These are phyloP conservation scores for Bombyx mori DNA, from an alignment of 1,140 invertebrate species.

Conservation along the genomic window ASM3026992v2 NC_085115.1:9233001-9233500, in stretches of 20 bases:
- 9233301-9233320: conserved; percentile 39
- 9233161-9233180: conserved; percentile 24
- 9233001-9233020: conserved; percentile 29
- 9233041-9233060: conserved; percentile 31
- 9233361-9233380: conserved; percentile 19
- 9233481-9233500: conserved; percentile 19
- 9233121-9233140: conserved; percentile 22
- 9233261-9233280: conserved; percentile 20
- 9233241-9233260: conserved; percentile 36
- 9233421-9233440: conserved; percentile 28
- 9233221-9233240: conserved; percentile 44
- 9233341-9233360: conserved; percentile 26
- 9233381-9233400: conserved; percentile 27
- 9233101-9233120: conserved; percentile 18
- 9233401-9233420: conserved; percentile 28
- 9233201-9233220: conserved; percentile 42
- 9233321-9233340: conserved; percentile 28
- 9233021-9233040: conserved; percentile 25
- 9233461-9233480: conserved; percentile 19
- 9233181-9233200: conserved; percentile 27
- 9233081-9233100: too few species aligned
- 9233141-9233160: conserved; percentile 35
- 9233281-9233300: conserved; percentile 29
- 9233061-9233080: conserved; percentile 12
- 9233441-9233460: conserved; percentile 30